A percentile compares a stretch with the other conserved stretches of the same genome.
Evolutionary conservation across 2,888 invertebrate genomes (phyloP).

Genomic region (Craniophora ligustri): DNA sequence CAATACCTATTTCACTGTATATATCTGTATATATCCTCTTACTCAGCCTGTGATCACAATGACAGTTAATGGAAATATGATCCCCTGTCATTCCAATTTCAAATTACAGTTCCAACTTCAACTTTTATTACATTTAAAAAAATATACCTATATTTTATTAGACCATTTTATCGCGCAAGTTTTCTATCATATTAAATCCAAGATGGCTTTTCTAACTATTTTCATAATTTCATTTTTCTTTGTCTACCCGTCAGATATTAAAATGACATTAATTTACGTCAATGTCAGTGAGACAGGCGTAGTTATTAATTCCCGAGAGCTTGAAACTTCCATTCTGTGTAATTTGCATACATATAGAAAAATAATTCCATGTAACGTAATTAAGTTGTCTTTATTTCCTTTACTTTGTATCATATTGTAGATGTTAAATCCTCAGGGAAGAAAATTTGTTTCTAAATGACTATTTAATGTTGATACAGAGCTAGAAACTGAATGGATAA

Average conservation of each 20-base stretch:
- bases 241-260: constrained; percentile 26
- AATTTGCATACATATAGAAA: constrained; percentile 46
- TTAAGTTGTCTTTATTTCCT: constrained; percentile 16
- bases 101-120: not conserved
- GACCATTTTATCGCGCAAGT: not conserved
- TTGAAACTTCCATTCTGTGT: constrained; percentile 23
- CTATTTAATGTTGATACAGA: not conserved
- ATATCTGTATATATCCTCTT: too few relatives aligned
- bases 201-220: constrained; percentile 11
- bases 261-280: constrained; percentile 42
- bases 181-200: constrained; percentile 6
- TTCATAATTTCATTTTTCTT: constrained; percentile 22
- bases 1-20: too few relatives aligned
- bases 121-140: constrained; percentile 1
- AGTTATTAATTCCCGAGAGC: constrained; percentile 47
- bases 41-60: not conserved
- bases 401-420: constrained; percentile 8
- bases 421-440: constrained; percentile 8
- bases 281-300: constrained; percentile 31
- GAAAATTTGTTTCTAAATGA: constrained; percentile 9
- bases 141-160: not conserved
- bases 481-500: too few relatives aligned
- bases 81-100: not conserved
- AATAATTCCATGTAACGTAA: constrained; percentile 35
- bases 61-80: not conserved